A percentile compares a stretch with the other conserved stretches of the same genome.
Evolutionary conservation across 2,888 invertebrate species (phyloP).

Genomic region (Cephus spinipes): DNA sequence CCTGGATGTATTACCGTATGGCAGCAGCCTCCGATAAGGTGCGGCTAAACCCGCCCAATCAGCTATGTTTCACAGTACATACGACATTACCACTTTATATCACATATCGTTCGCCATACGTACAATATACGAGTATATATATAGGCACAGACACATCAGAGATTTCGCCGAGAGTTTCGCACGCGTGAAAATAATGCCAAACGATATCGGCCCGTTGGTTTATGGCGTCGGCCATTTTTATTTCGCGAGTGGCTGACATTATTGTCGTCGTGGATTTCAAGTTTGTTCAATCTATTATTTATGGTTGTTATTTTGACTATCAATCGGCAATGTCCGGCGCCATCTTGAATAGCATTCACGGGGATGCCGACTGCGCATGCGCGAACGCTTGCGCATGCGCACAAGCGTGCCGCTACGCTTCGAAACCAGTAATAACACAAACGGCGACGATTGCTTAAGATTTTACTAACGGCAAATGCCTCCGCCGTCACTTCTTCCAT

Average conservation of each 20-base stretch:
- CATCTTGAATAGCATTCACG: background rate
- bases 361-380: background rate
- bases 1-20: background rate
- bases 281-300: too few relatives aligned
- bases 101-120: constrained; percentile 42
- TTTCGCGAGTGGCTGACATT: background rate
- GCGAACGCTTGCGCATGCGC: background rate
- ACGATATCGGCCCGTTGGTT: constrained; percentile 11
- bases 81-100: constrained; percentile 49
- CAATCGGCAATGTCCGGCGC: too few relatives aligned
- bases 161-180: constrained; percentile 10
- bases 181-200: constrained; percentile 8
- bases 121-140: background rate
- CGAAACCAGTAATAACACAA: background rate
- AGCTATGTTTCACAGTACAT: constrained; percentile 44
- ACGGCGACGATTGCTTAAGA: too few relatives aligned
- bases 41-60: constrained; percentile 46
- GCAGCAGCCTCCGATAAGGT: constrained; percentile 39
- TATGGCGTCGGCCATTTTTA: constrained; percentile 4
- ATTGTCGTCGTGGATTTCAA: too few relatives aligned
- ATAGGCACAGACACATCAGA: too few relatives aligned
- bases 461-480: too few relatives aligned
- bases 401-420: background rate
- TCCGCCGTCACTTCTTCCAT: too few relatives aligned
- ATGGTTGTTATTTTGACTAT: too few relatives aligned